Base-by-base conservation (phyloP, 2,888 invertebrate genomes). In the Diplazon laetatorius region DNA sequence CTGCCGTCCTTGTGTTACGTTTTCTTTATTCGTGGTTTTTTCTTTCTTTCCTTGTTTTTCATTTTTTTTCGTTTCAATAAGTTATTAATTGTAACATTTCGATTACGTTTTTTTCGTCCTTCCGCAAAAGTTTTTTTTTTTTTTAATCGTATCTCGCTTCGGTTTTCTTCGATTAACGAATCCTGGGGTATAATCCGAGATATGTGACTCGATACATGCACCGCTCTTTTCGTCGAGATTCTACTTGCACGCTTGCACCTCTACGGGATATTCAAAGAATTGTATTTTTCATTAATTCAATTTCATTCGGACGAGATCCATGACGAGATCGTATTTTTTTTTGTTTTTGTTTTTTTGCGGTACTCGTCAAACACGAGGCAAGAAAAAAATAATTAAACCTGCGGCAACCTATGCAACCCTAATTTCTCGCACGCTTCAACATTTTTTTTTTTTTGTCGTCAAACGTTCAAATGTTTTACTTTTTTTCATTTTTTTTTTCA, bases 191-290 rank as follows among this genome's bases (percentile, higher is more conserved):
- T n/a, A n/a, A n/a, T 74, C 63, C 77, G 63, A n/a, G n/a, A 57
- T 65, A 69, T 52, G 76, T 66, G 76, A 50, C 50, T 65, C 44
- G 72, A 77, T 62, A 77, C 72, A 66, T 77, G 62, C 68, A 68
- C 48, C 68, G 57, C 60, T n/a, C n/a, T 50, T 72, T 68, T 68
- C 55, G 65, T 52, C 72, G 69, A 78, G 77, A 68, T 68, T 69
- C 48, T 74, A 78, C 62, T 73, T 63, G 69, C 42, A 57, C 59
- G 73, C 62, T 73, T 63, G 69, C 42, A 57, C 63, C 68, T 77
- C 72, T 78, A 78, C 50, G 77, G 44, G 30, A 69, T 78, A 63
- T 78, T 59, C n/a, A 69, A 78, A 78, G 37, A 74, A 69, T 48
- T 69, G 18, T 68, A 39, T 74, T 59, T 62, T 48, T 55, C 20